Evolutionary conservation across 2,797 vertebrate species (phyloP).

Genomic region (Ataeniobius toweri): DNA sequence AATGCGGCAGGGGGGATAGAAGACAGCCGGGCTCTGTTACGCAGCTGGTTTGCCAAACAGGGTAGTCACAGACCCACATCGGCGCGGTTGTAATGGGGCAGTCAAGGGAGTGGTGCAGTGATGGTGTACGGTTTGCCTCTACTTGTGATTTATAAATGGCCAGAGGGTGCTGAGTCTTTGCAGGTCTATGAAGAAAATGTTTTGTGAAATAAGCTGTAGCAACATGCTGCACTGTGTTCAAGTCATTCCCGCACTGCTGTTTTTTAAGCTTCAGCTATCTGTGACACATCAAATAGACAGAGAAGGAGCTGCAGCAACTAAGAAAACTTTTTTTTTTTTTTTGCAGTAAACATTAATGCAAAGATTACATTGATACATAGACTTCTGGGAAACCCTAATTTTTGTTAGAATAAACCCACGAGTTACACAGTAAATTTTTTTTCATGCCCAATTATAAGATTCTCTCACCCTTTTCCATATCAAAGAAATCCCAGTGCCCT

Average conservation of each 20-base stretch:
- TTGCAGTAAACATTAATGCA: neutral
- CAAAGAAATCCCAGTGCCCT: neutral
- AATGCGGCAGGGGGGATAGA: too few relatives aligned
- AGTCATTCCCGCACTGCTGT: too few relatives aligned
- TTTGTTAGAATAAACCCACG: neutral
- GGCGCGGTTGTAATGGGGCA: neutral
- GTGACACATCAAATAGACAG: neutral
- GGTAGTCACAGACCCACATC: neutral
- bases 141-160: too few relatives aligned
- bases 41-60: too few relatives aligned
- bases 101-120: neutral
- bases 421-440: neutral
- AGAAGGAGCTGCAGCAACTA: neutral
- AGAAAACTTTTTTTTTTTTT: neutral
- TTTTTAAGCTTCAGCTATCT: neutral
- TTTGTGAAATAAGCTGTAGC: too few relatives aligned
- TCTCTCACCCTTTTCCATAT: neutral
- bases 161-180: too few relatives aligned
- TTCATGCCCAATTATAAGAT: neutral
- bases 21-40: neutral
- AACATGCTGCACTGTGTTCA: too few relatives aligned
- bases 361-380: neutral
- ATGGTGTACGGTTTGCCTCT: neutral
- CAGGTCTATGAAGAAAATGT: too few relatives aligned
- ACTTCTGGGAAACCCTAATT: too few relatives aligned